Evolutionary conservation across 2,113 vertebrate genomes (phyloP), one percentile per base, ranked within the genome.

Genomic region (Phalacrocorax aristotelis): DNA sequence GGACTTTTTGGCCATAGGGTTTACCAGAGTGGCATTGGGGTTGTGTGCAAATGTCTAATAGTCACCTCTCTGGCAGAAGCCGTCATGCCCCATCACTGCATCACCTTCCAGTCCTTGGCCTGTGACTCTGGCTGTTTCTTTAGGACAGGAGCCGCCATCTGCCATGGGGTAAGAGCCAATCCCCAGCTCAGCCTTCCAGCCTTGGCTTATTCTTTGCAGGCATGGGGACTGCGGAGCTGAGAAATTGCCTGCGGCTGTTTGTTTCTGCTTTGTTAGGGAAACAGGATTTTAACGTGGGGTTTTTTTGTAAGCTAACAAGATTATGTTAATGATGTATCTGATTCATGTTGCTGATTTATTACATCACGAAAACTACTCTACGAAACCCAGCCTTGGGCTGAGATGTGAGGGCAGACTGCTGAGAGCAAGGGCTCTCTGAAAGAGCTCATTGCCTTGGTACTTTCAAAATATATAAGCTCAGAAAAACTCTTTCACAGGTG

Each of bases 21-120:
- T 80, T 79, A 51, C 34, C 32, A 25, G 30, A 77, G 21, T 30
- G 27, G 22, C 46, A 10, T 8, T 3, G 5, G 21, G 19, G 9
- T 34, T 66, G 23, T 48, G 32, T 3, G 25, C 36, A 58, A 75
- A 22, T 23, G 38, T 61, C 5, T 30, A 1, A 2, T 7, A 18
- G 52, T 38, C 5, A 7, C 29, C 8, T 61, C 16, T 72, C 30
- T 74, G 58, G 19, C 17, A 83, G 40, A 74, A 48, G 10, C 14
- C 40, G 8, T 19, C 4, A 0, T 3, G 1, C 29, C 60, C 22
- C 1, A 0, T 71, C 0, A 0, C 38, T 34, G 15, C 0, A 1
- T 79, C 70, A 60, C 20, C 7, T 79, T 70, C 32, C 15, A 20
- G 48, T 55, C 48, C 61, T 68, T 82, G 62, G 46, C 44, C 22